Percentiles rank a stretch among this genome's conserved stretches.
phyloP scores from a whole-genome alignment of 2,113 vertebrate genomes.

The Clarias magur region DNA sequence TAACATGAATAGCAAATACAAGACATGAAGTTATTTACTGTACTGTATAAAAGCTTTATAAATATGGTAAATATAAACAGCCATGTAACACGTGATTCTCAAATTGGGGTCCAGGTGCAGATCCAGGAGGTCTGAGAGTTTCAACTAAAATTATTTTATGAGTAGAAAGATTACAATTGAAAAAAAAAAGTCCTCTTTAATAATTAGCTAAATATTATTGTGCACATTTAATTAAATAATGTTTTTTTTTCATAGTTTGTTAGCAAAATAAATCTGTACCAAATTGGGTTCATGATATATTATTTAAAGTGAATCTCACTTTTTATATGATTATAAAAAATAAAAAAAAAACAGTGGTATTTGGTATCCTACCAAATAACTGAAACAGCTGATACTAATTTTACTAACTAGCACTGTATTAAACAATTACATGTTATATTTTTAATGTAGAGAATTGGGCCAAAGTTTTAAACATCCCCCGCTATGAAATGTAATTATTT shows the following conservation, averaged over 20 bases:
- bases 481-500: no score
- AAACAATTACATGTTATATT: background rate
- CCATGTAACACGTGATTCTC: background rate
- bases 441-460: no score
- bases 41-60: background rate
- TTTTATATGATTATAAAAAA: background rate
- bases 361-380: background rate
- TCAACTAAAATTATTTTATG: background rate
- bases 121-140: background rate
- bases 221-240: background rate
- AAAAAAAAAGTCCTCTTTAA: background rate
- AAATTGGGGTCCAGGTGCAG: background rate
- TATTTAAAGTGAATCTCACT: background rate
- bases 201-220: background rate
- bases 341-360: background rate
- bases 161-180: background rate
- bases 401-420: background rate
- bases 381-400: background rate
- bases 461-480: no score
- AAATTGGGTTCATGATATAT: background rate
- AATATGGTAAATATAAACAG: background rate
- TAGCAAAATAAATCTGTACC: background rate
- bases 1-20: background rate
- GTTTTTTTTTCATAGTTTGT: background rate
- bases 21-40: background rate